Base-by-base conservation (phyloP, 2,888 invertebrate genomes). In the Clostera curtula region DNA sequence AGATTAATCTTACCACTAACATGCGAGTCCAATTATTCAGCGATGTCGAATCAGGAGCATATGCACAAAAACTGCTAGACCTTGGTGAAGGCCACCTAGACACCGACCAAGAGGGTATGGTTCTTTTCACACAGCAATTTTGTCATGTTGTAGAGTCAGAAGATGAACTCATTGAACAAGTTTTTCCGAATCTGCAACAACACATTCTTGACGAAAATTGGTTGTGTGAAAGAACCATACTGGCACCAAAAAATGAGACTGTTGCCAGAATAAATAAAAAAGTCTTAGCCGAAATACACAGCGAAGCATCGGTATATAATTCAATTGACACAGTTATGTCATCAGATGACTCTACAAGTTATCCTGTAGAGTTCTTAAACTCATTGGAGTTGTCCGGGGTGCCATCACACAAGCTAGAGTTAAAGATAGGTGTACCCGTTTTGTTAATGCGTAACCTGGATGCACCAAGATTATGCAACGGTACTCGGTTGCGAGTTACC, bases 331-430 rank as follows among this genome's bases (percentile, higher is more conserved):
- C 34, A 26, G 37, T 41, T 4, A 41, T 49, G 32, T 13, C 25
- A 19, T 15, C 22, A 5, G 35, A 31, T 10, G 17, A 35, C 22
- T 23, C 15, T 22, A 31, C 31, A 4, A 31, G 26, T 21, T 47
- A 43, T 24, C 47, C 48, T 17, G 36, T 44, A 24, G 45, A 50
- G 32, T 52, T 49, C 17, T 34, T 49, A 21, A 51, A 51, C 36
- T 47, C 43, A 31, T 43, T 53, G 24, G 39, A 52, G 35, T 27
- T 45, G 21, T 36, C 49, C 4, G 47, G 46, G 17, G 35, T 50
- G 22, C 27, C 22, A 10, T 27, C 27, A 5, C 27, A 27, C 13
- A 22, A 27, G 22, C 12, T 27, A 6, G 24, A 32, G 31, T 25
- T 44, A 23, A 40, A 42, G 25, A 37, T 40, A 12, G 40, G 42